Evolutionary conservation across 2,888 invertebrate genomes (phyloP), one percentile per base, ranked within the genome.

Genomic region (Malthinus flaveolus): DNA sequence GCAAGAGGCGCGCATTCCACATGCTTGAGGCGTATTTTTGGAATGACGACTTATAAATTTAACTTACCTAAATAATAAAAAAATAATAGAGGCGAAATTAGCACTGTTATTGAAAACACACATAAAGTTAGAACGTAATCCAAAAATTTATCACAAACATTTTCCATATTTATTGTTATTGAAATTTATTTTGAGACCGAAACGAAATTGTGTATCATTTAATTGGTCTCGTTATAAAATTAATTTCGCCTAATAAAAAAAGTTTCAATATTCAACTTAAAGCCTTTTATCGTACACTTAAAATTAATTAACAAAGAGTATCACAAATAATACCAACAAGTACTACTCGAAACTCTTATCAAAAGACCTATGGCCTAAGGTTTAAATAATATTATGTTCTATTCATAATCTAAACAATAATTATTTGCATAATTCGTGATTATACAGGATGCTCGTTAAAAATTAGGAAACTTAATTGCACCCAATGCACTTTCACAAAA

Each of bases 271-370:
- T 42, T 13, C 13, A 13, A 15, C 13, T 15, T 42, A 42, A 15
- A 15, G 15, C 5, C 6, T 7, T 42, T 42, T 42, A 42, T 42
- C 39, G 39, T 42, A 42, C 1, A 42, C 39, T 42, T 42, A n/a
- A 42, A 42, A 42, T 15, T 42, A 42, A 42, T 42, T 42, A 15
- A 42, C 39, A 42, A 42, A 42, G 39, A 42, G 23, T 42, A 13
- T 42, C 39, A 42, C 10, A 42, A 42, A 42, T 42, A 42, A 42
- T 15, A 42, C 23, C 23, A 42, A 15, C 23, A 42, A 42, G 39
- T 42, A 42, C 34, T 34, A 45, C 46, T 52, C 35, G 35, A 52
- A 34, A 45, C 31, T 35, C 12, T 52, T 52, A 52, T 52, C 52
- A 36, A 7, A 15, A 15, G 36, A 52, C 52, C 52, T 52, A 44